Percentiles rank a stretch among this genome's conserved stretches.
phyloP scores from a whole-genome alignment of 2,888 invertebrate genomes.

The Napeogenes sylphis region DNA sequence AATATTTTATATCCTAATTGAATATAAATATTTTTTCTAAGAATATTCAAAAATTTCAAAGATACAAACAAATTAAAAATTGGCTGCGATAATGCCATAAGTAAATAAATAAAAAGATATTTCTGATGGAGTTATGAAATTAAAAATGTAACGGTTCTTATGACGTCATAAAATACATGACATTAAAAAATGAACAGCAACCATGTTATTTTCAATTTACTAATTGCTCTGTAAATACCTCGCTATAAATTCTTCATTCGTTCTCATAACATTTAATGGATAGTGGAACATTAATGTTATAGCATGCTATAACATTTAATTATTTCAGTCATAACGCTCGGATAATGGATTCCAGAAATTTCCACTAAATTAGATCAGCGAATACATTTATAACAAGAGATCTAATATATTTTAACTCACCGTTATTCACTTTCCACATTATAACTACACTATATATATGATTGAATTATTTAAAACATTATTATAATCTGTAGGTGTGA shows the following conservation, averaged over 20 bases:
- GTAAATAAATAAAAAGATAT: no score
- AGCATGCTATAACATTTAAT: background rate
- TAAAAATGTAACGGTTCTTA: no score
- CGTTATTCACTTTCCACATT: background rate
- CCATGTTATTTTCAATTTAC: background rate
- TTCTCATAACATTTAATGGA: background rate
- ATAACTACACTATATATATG: background rate
- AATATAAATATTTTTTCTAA: no score
- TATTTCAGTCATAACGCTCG: background rate
- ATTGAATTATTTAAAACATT: no score
- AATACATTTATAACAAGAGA: background rate
- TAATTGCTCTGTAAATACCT: background rate
- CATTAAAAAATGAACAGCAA: no score
- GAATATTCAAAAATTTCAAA: no score
- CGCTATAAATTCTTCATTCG: background rate
- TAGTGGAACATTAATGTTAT: background rate
- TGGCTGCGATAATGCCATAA: no score
- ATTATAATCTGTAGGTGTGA: no score
- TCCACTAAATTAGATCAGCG: background rate
- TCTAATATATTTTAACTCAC: background rate
- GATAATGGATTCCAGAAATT: conserved; percentile 2
- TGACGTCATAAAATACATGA: no score
- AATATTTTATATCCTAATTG: no score
- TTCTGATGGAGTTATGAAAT: no score
- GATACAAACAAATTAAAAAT: no score